A percentile compares a stretch with the other conserved stretches of the same genome.
Conservation (phyloP, 2,888 invertebrate species). For the Geotrupes spiniger region DNA sequence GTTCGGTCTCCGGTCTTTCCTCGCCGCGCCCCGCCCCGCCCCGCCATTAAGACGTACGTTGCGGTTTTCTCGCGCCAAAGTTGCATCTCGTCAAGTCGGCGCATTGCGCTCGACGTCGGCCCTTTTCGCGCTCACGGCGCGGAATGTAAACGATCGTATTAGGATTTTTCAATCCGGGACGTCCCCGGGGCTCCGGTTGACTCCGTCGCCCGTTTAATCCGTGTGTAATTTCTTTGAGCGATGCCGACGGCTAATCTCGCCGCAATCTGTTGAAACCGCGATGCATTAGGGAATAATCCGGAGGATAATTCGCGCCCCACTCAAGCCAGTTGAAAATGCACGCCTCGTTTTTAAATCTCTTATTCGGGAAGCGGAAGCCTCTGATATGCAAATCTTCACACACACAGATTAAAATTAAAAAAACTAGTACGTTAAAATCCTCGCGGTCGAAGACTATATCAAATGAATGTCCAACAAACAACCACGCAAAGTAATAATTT, state of each 20-base stretch:
- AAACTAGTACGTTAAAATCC: too few relatives aligned
- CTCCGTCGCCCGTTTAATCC: conserved; percentile 17
- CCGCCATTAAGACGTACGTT: too few relatives aligned
- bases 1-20: conserved; percentile 1
- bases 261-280: conserved; percentile 21
- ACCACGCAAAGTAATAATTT: conserved; percentile 1
- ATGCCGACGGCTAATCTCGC: conserved; percentile 19
- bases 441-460: too few relatives aligned
- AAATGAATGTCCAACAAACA: too few relatives aligned
- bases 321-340: conserved; percentile 1
- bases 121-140: conserved; percentile 1
- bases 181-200: conserved; percentile 8
- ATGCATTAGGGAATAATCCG: conserved; percentile 20
- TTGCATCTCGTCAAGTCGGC: conserved; percentile 1
- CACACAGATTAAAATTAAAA: too few relatives aligned
- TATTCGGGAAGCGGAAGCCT: too few relatives aligned
- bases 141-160: conserved; percentile 30
- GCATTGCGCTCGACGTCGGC: background rate
- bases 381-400: too few relatives aligned
- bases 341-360: too few relatives aligned
- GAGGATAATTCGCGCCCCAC: conserved; percentile 14
- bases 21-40: background rate
- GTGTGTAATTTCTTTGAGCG: conserved; percentile 20
- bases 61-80: background rate
- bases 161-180: conserved; percentile 26